Evolutionary conservation across 2,888 invertebrate species (phyloP), one percentile per base, ranked within the genome.

Genomic region (Lithodes maja): DNA sequence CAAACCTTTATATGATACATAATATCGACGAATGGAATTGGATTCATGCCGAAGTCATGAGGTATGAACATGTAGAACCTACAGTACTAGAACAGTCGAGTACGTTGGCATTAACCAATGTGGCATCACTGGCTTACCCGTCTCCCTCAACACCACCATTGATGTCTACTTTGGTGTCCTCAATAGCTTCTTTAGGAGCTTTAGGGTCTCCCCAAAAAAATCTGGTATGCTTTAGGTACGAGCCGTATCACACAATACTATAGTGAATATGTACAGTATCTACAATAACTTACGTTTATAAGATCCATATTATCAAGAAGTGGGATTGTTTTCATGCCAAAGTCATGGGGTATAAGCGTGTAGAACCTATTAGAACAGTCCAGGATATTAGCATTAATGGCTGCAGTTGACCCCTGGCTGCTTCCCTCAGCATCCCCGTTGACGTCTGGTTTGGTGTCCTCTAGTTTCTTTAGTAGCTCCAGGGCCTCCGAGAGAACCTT

Each of bases 11-110:
- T 33, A 33, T 33, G 33, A 33, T 33, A 33, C 33, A 33, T 33
- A 33, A 33, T 33, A 33, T 33, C 33, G 33, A 33, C 33, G 33
- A 33, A 33, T 33, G 33, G 33, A 33, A 33, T 33, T 33, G 33
- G 33, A 33, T 33, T 33, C 33, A 33, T 33, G 33, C 99, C 99
- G 93, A 99, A 99, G 93, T 97, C 96, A 93, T 99, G 99, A 0
- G 99, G 99, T 91, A 99, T 97, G 82, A 98, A 94, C 0, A 99
- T 98, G 94, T 98, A 99, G 94, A 99, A 99, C 93, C 92, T 95
- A 94, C 33, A 33, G 33, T 33, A 33, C 99, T 99, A 1, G 98
- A 97, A 0, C 96, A 97, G 93, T 98, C 98, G 71, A 98, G 95
- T 87, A 98, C 95, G 92, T 95, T 94, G 0, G 94, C 93, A 82